Evolutionary conservation across 2,888 invertebrate genomes (phyloP).

Genomic region (Tipula lateralis): DNA sequence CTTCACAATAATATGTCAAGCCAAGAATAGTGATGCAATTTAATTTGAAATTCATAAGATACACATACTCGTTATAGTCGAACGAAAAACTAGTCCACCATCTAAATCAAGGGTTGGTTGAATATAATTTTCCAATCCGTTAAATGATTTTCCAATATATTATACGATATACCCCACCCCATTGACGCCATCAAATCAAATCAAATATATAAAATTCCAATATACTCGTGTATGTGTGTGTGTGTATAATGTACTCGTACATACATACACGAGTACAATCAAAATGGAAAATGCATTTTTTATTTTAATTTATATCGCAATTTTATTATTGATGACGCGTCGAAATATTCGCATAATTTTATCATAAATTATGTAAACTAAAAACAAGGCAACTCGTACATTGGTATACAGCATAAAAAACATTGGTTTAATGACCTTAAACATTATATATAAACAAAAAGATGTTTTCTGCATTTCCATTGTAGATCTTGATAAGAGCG

Average conservation of each 20-base stretch:
- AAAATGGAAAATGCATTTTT: background rate
- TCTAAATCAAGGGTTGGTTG: background rate
- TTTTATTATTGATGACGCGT: constrained; percentile 9
- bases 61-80: no score
- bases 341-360: background rate
- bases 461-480: background rate
- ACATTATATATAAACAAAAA: background rate
- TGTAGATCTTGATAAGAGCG: background rate
- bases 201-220: background rate
- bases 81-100: background rate
- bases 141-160: background rate
- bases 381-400: background rate
- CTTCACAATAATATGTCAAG: no score
- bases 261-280: background rate
- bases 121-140: background rate
- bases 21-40: no score
- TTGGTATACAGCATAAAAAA: background rate
- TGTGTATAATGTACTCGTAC: background rate
- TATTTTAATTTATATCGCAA: background rate
- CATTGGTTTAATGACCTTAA: background rate
- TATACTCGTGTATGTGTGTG: background rate
- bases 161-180: background rate
- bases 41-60: no score
- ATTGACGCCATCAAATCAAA: background rate
- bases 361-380: constrained; percentile 24